A percentile compares a stretch with the other conserved stretches of the same genome.
Evolutionary conservation across 1,140 invertebrate genomes (phyloP).

Genomic region (Dendrolimus kikuchii): DNA sequence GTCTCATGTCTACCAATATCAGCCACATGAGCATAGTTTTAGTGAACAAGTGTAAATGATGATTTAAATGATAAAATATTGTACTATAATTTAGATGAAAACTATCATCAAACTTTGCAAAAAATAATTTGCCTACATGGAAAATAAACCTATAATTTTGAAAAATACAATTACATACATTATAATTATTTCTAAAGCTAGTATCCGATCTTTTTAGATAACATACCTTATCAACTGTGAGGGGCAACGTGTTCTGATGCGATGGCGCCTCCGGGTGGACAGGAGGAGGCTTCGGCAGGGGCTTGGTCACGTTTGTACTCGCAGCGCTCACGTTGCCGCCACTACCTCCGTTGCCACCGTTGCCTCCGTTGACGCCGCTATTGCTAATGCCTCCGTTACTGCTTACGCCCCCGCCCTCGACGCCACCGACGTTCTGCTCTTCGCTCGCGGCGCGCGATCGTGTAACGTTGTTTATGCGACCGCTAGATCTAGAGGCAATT

Average conservation of each 20-base stretch:
- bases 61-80: too few species aligned
- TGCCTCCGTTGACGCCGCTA: background rate
- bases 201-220: background rate
- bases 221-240: conserved; percentile 53
- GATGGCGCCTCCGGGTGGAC: conserved; percentile 10
- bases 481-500: conserved; percentile 1
- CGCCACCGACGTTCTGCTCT: conserved; percentile 24
- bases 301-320: background rate
- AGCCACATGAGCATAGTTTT: too few species aligned
- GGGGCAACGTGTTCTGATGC: conserved; percentile 33
- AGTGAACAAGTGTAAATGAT: too few species aligned
- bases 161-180: too few species aligned
- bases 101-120: too few species aligned
- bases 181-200: too few species aligned
- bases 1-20: too few species aligned
- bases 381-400: background rate
- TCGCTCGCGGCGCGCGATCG: conserved; percentile 36
- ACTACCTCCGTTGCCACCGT: background rate
- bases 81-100: too few species aligned
- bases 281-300: conserved; percentile 11
- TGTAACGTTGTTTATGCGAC: conserved; percentile 4
- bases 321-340: conserved; percentile 2
- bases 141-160: too few species aligned
- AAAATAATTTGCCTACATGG: too few species aligned
- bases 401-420: background rate